A percentile compares a stretch with the other conserved stretches of the same genome.
Conservation (phyloP, 1,140 invertebrate species). For the Nebria ingens region DNA sequence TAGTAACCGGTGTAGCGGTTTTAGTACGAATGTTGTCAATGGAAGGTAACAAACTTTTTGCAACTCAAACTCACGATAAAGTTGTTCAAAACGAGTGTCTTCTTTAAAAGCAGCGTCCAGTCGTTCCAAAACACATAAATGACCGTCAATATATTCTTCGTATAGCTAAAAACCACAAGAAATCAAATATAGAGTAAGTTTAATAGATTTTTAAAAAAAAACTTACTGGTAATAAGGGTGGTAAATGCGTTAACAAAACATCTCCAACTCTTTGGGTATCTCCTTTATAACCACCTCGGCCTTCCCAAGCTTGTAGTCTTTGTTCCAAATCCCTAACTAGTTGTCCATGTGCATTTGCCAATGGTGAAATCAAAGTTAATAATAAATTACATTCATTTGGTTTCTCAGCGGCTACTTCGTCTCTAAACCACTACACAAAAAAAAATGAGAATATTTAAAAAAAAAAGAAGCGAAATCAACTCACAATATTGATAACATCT, state of each 20-base stretch:
- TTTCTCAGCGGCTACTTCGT: constrained; percentile 47
- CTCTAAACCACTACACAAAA: constrained; percentile 48
- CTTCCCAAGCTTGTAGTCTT: constrained; percentile 40
- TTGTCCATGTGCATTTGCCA: constrained; percentile 46
- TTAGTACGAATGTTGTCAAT: constrained; percentile 74
- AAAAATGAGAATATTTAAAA: constrained; percentile 13
- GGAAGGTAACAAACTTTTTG: constrained; percentile 82
- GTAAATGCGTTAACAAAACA: constrained; percentile 53
- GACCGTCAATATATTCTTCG: constrained; percentile 67
- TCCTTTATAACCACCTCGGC: constrained; percentile 35
- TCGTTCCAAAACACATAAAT: constrained; percentile 62
- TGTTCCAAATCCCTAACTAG: constrained; percentile 45
- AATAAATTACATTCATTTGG: constrained; percentile 40
- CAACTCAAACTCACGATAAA: constrained; percentile 76
- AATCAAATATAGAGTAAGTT: constrained; percentile 1
- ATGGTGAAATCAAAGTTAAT: constrained; percentile 41
- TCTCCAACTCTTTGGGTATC: constrained; percentile 51
- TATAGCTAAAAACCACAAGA: constrained; percentile 51
- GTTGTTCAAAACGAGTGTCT: constrained; percentile 63
- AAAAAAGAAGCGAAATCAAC: constrained; percentile 22
- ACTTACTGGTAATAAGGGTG: constrained; percentile 41
- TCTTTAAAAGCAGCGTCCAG: constrained; percentile 61
- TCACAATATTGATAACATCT: constrained; percentile 79
- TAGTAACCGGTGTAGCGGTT: constrained; percentile 78
- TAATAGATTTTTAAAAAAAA: constrained; percentile 1